Evolutionary conservation across 92 coral and sea anemone genomes (phyloP).

Genomic region (Bergia sp.): DNA sequence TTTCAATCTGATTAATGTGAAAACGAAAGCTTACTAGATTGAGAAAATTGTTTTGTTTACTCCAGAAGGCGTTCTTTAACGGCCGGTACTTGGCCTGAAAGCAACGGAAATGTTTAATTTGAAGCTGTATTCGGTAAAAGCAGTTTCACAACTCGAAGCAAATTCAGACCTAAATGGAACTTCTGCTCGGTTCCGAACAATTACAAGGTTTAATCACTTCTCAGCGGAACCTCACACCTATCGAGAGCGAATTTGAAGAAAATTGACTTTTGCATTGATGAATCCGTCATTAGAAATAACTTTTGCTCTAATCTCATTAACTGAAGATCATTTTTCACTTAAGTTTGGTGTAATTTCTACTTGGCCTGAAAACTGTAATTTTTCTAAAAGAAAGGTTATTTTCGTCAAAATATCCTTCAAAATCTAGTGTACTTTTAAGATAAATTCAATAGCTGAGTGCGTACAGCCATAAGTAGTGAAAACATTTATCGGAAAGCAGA

Average conservation of each 20-base stretch:
- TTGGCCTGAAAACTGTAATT: conserved; percentile 1
- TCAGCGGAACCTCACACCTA: conserved; percentile 30
- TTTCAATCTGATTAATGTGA: background rate
- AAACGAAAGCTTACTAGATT: background rate
- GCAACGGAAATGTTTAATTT: conserved; percentile 35
- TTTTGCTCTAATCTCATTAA: conserved; percentile 21
- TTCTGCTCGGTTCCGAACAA: conserved; percentile 17
- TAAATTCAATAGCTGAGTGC: background rate
- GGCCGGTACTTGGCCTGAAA: conserved; percentile 35
- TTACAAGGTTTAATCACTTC: conserved; percentile 22
- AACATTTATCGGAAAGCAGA: conserved; percentile 25
- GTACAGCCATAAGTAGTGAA: background rate
- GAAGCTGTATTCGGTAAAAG: conserved; percentile 15
- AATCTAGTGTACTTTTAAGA: background rate
- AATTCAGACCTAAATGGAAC: conserved; percentile 19
- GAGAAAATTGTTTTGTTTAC: background rate
- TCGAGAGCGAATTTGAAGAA: background rate
- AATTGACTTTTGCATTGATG: conserved; percentile 18
- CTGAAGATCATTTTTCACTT: conserved; percentile 36
- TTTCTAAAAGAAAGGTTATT: background rate
- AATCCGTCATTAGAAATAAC: conserved; percentile 20
- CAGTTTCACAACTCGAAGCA: conserved; percentile 16
- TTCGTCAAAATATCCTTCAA: conserved; percentile 23
- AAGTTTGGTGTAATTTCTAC: conserved; percentile 7
- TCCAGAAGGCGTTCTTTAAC: conserved; percentile 21